Evolutionary conservation across 2,888 invertebrate species (phyloP), one percentile per base, ranked within the genome.

Genomic region (Cordilura impudica): DNA sequence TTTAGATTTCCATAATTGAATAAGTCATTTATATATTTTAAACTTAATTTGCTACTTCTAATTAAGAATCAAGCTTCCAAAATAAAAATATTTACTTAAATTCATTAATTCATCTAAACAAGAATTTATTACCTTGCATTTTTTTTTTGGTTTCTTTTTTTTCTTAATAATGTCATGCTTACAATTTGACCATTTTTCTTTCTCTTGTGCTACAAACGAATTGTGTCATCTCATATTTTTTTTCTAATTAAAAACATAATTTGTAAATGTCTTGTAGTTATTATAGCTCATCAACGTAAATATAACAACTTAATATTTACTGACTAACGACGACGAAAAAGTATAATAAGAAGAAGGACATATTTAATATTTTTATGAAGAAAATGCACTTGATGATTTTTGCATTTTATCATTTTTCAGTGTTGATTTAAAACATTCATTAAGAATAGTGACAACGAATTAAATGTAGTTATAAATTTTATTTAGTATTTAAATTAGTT

Each of bases 221-320:
- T 16, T 47, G 45, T 47, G 19, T 23, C 19, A 26, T 54, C 18
- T 45, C 18, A 35, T 56, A 16, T 71, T 19, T 19, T 26, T 43
- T 65, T 58, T 53, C 31, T 78, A 78, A 78, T 73, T 78, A 78
- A 51, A 56, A 53, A 60, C 53, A 60, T 77, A 69, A 78, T 78
- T 78, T 78, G 73, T 78, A 73, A 77, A 77, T 67, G 77, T 77
- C 77, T 61, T 67, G 66, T 72, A 67, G 72, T 77, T 72, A 67
- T 61, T 72, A 72, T 49, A 78, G 29, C 78, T 73, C 78, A 65
- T 72, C 78, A 78, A 53, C 54, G 39, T 53, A 6, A 12, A 31
- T 0, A 31, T 10, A 66, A 45, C 60, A 53, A n/a, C 63, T n/a
- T 12, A 12, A 12, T 39, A 39, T 12, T n/a, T n/a, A n/a, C 35